Base-by-base conservation (phyloP, 2,797 vertebrate genomes). In the Nyctalus aviator region DNA sequence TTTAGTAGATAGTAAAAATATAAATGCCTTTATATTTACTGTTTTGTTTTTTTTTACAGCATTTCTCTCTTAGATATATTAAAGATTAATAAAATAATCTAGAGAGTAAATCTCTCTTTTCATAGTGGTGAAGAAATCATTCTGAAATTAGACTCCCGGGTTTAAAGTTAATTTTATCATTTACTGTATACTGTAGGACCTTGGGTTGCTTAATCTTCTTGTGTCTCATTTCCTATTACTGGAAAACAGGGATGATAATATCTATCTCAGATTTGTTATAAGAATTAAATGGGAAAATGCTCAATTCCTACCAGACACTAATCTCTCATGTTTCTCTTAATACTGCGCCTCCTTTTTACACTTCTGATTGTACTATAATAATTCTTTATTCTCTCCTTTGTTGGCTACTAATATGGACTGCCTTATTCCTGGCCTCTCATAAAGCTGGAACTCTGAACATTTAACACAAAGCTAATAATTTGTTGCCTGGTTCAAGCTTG, bases 41-140 rank as follows among this genome's bases (percentile, higher is more conserved):
- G 13, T 5, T 23, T 41, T 41, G 1, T 41, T 41, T 37, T 5
- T 37, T 50, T 96, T 92, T 68, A 69, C 0, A 79, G 44, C 6
- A 37, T 59, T 92, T 88, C 75, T 83, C 30, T 81, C 21, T 93
- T 72, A 83, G 6, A 75, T 88, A 50, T 48, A 55, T 75, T 91
- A 82, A 95, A 75, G 27, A 79, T 73, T 84, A 91, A 93, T 79
- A 23, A 94, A 64, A 90, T 89, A 87, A 18, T 27, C 44, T 4
- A 27, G 23, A 50, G 53, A 88, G 11, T 78, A 90, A 55, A 59
- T 55, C 9, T 94, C 57, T 37, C 44, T 89, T 83, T 89, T 32
- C 14, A 59, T 37, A 72, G 66, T 71, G 13, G 7, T 66, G 85
- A 86, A 90, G 75, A 90, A 85, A 92, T 76, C 5, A 59, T 30